Base-by-base conservation (phyloP, 2,888 invertebrate species). In the Lycaena phlaeas region DNA sequence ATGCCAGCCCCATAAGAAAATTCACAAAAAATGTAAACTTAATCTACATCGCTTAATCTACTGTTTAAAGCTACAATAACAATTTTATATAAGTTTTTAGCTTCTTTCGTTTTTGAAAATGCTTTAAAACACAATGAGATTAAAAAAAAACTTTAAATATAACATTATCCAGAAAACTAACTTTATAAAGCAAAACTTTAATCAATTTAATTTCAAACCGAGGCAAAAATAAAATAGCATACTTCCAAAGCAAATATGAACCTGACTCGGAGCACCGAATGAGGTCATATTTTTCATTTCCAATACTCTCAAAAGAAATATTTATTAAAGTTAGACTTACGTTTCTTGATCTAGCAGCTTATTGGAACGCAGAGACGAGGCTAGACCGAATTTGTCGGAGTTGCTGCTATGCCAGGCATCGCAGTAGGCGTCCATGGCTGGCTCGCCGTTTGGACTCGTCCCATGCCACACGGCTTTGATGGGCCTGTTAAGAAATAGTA, bases 381-480 rank as follows among this genome's bases (percentile, higher is more conserved):
- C 97, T 40, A 95, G 86, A 0, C 96, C 97, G 46, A 90, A 89
- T 68, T 92, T 92, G 61, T 92, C 91, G 5, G 89, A 79, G 40
- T 88, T 89, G 50, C 90, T 88, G 40, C 94, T 91, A 66, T 94
- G 93, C 97, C 97, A 98, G 36, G 95, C 95, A 64, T 95, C 94
- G 73, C 97, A 97, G 63, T 94, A 95, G 22, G 92, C 91, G 61
- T 96, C 95, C 86, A 93, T 89, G 30, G 93, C 93, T 43, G 96
- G 89, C 65, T 94, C 93, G 0, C 98, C 98, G 49, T 89, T 89
- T 9, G 89, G 85, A 59, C 91, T 89, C 4, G 97, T 93, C 2
- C 98, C 98, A 62, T 98, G 98, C 98, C 98, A 98, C 22, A 96
- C 90, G 30, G 94, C 90, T 76, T 98, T 98, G 56, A 94, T 92